Percentiles rank a stretch among this genome's conserved stretches.
Evolutionary conservation across 2,797 vertebrate species (phyloP).

Genomic region (Helarctos malayanus): DNA sequence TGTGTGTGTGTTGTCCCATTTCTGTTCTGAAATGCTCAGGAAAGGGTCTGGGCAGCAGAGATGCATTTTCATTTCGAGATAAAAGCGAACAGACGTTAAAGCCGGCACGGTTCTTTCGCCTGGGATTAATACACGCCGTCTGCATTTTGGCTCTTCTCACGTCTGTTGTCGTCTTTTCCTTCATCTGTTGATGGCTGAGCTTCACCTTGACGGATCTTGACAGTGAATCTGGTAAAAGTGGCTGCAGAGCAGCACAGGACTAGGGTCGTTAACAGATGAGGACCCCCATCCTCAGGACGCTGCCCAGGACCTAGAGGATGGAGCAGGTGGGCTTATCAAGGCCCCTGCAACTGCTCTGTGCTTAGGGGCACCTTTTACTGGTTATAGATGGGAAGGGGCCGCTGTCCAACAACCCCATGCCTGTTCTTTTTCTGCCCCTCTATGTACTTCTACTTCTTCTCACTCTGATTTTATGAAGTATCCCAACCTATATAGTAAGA

Average conservation of each 20-base stretch:
- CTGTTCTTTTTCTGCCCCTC: neutral
- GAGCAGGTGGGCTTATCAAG: neutral
- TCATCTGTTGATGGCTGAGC: conserved; percentile 12
- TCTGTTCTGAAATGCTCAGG: conserved; percentile 53
- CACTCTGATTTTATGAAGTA: neutral
- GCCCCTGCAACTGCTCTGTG: neutral
- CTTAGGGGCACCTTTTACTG: neutral
- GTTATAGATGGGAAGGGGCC: neutral
- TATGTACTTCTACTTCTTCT: neutral
- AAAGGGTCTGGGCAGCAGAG: conserved; percentile 50
- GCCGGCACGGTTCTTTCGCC: conserved; percentile 47
- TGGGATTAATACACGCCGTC: conserved; percentile 63
- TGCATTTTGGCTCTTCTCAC: conserved; percentile 24
- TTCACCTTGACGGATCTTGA: conserved; percentile 76
- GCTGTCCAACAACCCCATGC: neutral
- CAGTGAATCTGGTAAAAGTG: conserved; percentile 48
- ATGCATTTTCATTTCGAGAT: conserved; percentile 72
- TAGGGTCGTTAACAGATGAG: neutral
- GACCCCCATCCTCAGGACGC: neutral
- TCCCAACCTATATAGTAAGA: neutral
- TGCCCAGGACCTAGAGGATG: neutral
- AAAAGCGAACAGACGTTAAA: conserved; percentile 66
- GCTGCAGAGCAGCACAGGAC: neutral
- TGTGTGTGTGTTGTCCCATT: neutral
- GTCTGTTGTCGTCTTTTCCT: conserved; percentile 67